Base-by-base conservation (phyloP, 2,888 invertebrate species). In the Ectropis crepuscularia region DNA sequence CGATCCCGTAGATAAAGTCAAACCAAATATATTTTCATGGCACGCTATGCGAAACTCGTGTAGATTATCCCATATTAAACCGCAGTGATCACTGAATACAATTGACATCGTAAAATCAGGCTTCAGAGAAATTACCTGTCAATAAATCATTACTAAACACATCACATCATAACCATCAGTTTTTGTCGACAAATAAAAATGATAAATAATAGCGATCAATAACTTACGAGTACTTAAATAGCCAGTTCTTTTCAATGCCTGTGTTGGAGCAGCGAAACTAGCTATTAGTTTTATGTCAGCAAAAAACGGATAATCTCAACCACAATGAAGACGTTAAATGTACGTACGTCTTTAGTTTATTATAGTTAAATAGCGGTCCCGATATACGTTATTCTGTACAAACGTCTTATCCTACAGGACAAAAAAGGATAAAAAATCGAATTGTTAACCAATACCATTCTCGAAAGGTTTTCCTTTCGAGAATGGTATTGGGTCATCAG, bases 231-330 rank as follows among this genome's bases (percentile, higher is more conserved):
- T n/a, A n/a, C 47, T 41, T 47, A 47, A 47, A 47, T 48, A 28
- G 55, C 39, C 39, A 12, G 38, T 38, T 55, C 2, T 47, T n/a
- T 41, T 47, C 16, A 47, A n/a, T 41, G n/a, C 39, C 0, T 46
- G 10, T 41, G 39, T 39, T 28, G n/a, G n/a, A 5, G 16, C 39
- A 8, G 10, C 28, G 10, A 47, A 6, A 12, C 55, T 39, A 5
- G 10, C 43, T 51, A 51, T 5, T 12, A 42, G 41, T 37, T 28
- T 28, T 37, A 7, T n/a, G 28, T 12, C 10, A 28, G 12, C 9
- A 41, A 46, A 51, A n/a, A 57, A 59, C 45, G 10, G n/a, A 50
- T 59, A 49, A 61, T 16, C 10, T 28, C 16, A 5, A 41, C 9
- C 41, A 41, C 41, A 9, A 28, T n/a, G 5, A 6, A 6, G 12